Evolutionary conservation across 1,140 invertebrate species (phyloP), one percentile per base, ranked within the genome.

Genomic region (Caenorhabditis briggsae): DNA sequence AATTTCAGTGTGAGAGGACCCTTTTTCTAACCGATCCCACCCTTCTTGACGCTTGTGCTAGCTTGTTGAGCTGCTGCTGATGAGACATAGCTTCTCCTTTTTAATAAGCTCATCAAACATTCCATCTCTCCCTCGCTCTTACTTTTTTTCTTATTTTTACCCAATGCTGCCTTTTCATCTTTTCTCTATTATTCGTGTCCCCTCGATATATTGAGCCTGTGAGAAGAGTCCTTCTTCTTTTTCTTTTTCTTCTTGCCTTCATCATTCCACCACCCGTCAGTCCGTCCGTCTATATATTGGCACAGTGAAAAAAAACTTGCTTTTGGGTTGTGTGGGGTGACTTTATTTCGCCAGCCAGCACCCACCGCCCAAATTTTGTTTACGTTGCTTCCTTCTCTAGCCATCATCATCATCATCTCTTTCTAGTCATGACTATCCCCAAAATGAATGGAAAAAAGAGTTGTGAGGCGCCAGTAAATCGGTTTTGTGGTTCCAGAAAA

Each of bases 21-120:
- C 33, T 33, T 33, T 33, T 33, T 33, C 3, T 3, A 33, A 33
- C 33, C 33, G 33, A 33, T 33, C 33, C 33, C 33, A 33, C 1
- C 33, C 33, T 33, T 33, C 33, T 33, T n/a, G n/a, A n/a, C n/a
- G n/a, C n/a, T n/a, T 33, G 33, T 33, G 33, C 33, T 33, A 33
- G 33, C 33, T 33, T 33, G 33, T 33, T 33, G 33, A 33, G 33
- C 33, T 33, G 33, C 33, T 33, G 33, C 3, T 33, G 33, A 33
- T 33, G 33, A 33, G 33, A 33, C 33, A 33, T 33, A 33, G 33
- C 33, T 33, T 23, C 25, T 23, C 16, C 41, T n/a, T 82, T 82
- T 82, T 82, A 82, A 82, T 82, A 58, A 82, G 23, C 41, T 20
- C 48, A 53, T 55, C 48, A 55, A 58, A 53, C 48, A 50, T 55